phyloP scores from a whole-genome alignment of 1,140 invertebrate species.

The Apis florea region DNA sequence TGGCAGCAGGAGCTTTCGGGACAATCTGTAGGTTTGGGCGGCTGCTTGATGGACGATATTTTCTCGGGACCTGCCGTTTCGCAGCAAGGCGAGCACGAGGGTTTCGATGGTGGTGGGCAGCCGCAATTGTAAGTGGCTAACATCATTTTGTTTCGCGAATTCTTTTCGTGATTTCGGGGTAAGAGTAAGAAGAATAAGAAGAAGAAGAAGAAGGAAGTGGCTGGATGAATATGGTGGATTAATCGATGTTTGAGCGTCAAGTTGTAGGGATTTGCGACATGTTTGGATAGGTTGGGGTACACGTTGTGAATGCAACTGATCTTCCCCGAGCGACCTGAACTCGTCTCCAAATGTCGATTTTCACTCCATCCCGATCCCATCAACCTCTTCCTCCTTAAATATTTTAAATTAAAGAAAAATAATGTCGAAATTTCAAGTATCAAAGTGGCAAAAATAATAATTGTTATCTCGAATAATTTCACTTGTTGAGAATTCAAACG shows the following conservation, averaged over 20 bases:
- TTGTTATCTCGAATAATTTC: no score
- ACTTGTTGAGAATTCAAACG: no score
- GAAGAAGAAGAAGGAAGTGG: background rate
- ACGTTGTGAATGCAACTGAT: background rate
- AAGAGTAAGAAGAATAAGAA: background rate
- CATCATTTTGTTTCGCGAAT: slow-evolving; percentile 58
- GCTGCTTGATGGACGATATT: no score
- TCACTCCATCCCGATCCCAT: no score
- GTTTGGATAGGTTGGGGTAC: slow-evolving; percentile 3
- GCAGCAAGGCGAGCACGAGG: slow-evolving; percentile 27
- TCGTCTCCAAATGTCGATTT: background rate
- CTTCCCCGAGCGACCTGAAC: background rate
- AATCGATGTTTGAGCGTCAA: background rate
- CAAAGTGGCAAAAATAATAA: no score
- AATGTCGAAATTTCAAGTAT: slow-evolving; percentile 11
- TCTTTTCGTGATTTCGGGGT: background rate
- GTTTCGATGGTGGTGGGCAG: slow-evolving; percentile 39
- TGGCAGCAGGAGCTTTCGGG: no score
- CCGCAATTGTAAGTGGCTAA: slow-evolving; percentile 61
- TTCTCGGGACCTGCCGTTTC: background rate
- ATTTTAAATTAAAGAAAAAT: background rate
- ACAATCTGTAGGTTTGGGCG: no score
- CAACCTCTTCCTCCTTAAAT: background rate
- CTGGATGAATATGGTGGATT: background rate
- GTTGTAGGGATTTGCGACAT: background rate